A percentile compares a stretch with the other conserved stretches of the same genome.
These are phyloP conservation scores for Pseudois nayaur DNA, from an alignment of 2,113 vertebrate genomes.

Conservation along the genomic window DNA sequence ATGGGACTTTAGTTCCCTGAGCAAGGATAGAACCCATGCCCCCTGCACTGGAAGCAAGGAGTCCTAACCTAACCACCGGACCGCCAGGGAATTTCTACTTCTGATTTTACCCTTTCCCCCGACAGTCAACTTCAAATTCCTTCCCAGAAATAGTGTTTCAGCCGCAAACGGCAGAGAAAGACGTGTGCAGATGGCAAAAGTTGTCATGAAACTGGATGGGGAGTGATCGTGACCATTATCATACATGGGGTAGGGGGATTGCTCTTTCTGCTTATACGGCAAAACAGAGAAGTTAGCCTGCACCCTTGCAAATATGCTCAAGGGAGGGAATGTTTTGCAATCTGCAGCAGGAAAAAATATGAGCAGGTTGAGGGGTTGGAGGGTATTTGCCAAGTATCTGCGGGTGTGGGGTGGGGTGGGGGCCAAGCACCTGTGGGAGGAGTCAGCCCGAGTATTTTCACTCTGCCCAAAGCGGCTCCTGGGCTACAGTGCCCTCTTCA, in stretches of 20 bases:
- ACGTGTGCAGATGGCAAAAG: neutral
- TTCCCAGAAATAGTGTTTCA: neutral
- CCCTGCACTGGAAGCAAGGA: neutral
- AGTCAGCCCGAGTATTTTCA: neutral
- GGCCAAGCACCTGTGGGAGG: neutral
- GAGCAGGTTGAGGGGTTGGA: neutral
- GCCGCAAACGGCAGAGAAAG: neutral
- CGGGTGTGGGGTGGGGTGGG: neutral
- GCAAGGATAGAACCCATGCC: neutral
- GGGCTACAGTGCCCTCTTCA: constrained; percentile 55
- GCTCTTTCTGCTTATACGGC: neutral
- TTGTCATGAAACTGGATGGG: neutral
- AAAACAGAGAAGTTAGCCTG: neutral
- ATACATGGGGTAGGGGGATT: neutral
- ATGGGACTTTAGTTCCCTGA: neutral
- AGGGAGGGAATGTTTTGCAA: neutral
- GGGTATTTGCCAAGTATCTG: neutral
- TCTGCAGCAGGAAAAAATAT: neutral
- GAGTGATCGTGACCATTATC: neutral
- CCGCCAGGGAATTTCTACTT: neutral
- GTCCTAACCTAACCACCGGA: neutral
- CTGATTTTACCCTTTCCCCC: neutral
- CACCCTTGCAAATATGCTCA: neutral
- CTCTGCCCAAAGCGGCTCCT: neutral
- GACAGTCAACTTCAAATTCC: neutral